phyloP scores from a whole-genome alignment of 2,797 vertebrate genomes.

The Mastacembelus armatus region DNA sequence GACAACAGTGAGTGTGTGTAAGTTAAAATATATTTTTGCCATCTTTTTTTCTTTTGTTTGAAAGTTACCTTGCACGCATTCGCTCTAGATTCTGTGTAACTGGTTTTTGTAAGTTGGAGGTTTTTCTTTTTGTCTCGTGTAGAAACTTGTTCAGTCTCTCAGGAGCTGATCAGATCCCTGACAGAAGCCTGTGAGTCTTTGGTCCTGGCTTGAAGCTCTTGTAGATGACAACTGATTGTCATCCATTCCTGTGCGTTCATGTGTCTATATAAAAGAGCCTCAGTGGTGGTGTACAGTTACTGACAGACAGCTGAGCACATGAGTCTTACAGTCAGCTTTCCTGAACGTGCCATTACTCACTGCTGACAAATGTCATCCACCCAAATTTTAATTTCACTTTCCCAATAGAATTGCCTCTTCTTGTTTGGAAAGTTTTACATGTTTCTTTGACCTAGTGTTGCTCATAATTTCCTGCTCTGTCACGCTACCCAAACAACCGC shows the following conservation, averaged over 20 bases:
- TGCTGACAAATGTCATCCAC: not conserved
- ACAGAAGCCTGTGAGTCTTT: not conserved
- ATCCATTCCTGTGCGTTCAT: not conserved
- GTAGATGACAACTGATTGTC: not conserved
- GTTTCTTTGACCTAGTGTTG: not conserved
- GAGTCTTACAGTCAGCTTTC: conserved; percentile 15
- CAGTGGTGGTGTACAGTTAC: no score
- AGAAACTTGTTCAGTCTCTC: not conserved
- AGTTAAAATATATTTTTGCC: no score
- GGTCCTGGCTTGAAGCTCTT: not conserved
- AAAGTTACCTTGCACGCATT: not conserved
- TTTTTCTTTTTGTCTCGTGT: not conserved
- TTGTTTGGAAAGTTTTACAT: not conserved
- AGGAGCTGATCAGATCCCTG: not conserved
- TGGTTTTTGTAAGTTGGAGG: not conserved
- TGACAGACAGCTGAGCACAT: conserved; percentile 64
- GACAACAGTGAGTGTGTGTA: no score
- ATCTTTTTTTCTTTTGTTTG: no score
- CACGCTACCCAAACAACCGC: not conserved
- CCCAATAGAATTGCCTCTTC: not conserved
- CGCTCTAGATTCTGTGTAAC: not conserved
- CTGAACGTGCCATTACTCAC: conserved; percentile 15
- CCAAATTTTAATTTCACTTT: conserved; percentile 4
- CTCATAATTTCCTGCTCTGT: not conserved
- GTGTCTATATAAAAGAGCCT: no score